A percentile compares a stretch with the other conserved stretches of the same genome.
phyloP scores from a whole-genome alignment of 2,888 invertebrate genomes.

The Catocala fraxini region DNA sequence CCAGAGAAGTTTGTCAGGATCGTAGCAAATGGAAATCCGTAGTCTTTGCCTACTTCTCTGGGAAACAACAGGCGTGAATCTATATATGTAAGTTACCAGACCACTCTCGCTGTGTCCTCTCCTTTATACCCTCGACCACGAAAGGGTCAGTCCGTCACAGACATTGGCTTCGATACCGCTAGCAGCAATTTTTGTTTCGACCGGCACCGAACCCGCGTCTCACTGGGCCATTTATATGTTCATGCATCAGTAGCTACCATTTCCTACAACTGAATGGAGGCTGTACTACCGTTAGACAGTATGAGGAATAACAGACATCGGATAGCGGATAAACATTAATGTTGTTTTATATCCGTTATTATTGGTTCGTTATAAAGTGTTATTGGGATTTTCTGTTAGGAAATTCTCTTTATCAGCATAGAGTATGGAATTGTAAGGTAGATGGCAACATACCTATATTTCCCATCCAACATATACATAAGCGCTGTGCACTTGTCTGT shows the following conservation, averaged over 20 bases:
- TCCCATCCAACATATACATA: no score
- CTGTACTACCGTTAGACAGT: constrained; percentile 20
- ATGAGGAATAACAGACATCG: constrained; percentile 9
- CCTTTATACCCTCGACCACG: constrained; percentile 33
- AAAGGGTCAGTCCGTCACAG: constrained; percentile 69
- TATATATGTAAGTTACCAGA: no score
- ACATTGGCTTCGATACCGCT: constrained; percentile 62
- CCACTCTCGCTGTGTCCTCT: background rate
- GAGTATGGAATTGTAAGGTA: no score
- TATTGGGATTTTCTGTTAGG: no score
- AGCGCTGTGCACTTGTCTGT: no score
- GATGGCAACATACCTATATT: no score
- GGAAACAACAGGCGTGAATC: no score
- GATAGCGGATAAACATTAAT: background rate
- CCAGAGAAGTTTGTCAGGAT: no score
- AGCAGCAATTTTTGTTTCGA: constrained; percentile 62
- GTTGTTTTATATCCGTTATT: background rate
- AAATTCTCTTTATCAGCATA: no score
- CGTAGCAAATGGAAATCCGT: no score
- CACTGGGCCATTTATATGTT: constrained; percentile 51
- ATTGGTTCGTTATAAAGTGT: background rate
- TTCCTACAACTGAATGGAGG: constrained; percentile 29
- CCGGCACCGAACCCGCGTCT: constrained; percentile 54
- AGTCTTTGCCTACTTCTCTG: no score
- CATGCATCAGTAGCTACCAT: constrained; percentile 43